A percentile compares a stretch with the other conserved stretches of the same genome.
Evolutionary conservation across 2,888 invertebrate genomes (phyloP).

Genomic region (Rhynchonema sp.): DNA sequence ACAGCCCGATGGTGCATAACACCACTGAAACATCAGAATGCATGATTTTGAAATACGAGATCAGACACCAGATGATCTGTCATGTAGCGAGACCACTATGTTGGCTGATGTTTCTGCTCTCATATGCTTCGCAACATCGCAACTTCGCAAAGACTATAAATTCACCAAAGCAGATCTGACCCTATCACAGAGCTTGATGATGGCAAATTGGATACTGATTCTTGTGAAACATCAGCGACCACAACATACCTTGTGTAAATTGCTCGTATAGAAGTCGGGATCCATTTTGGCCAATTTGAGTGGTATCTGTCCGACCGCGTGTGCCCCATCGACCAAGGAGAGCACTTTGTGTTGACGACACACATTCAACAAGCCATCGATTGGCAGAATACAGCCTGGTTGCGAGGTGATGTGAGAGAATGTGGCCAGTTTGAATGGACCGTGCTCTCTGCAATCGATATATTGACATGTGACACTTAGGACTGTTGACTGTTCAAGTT

Average conservation of each 20-base stretch:
- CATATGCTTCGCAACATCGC: no score
- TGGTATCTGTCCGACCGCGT: background rate
- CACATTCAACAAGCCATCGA: background rate
- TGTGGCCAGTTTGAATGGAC: background rate
- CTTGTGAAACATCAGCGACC: no score
- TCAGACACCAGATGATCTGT: no score
- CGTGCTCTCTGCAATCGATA: background rate
- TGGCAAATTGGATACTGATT: no score
- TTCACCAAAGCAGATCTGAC: no score
- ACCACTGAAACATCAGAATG: background rate
- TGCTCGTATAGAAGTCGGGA: constrained; percentile 1
- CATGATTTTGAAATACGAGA: no score
- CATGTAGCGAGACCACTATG: no score
- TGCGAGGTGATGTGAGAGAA: constrained; percentile 2
- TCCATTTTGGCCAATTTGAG: background rate
- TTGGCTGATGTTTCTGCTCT: no score
- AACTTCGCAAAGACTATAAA: no score
- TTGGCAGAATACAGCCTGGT: constrained; percentile 1
- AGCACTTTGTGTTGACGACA: background rate
- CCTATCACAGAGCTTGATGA: no score
- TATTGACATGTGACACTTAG: no score
- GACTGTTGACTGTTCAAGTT: no score
- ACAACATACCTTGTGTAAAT: constrained; percentile 1
- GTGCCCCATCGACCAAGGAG: background rate
- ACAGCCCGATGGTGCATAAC: background rate